These are phyloP conservation scores for Diachasma alloeum DNA, from an alignment of 1,140 invertebrate species.

Conservation along the genomic window DNA sequence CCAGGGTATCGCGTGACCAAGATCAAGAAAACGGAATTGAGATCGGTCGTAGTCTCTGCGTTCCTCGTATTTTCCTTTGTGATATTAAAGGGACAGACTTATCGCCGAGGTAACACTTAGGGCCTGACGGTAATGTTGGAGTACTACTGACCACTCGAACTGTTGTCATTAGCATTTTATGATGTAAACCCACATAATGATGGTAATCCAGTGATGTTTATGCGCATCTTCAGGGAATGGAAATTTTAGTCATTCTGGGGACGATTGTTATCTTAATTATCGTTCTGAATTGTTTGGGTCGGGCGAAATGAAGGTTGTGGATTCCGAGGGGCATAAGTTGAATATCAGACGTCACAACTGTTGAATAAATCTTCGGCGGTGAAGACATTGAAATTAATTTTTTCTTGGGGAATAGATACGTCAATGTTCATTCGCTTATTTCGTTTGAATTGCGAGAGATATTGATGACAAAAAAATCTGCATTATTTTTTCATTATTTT, in stretches of 20 bases:
- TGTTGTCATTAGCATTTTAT: neutral
- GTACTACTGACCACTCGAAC: neutral
- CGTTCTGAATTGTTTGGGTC: neutral
- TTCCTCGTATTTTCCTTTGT: constrained; percentile 31
- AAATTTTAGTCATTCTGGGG: constrained; percentile 4
- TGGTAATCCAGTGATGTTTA: neutral
- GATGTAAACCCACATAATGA: neutral
- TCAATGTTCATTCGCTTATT: too few relatives aligned
- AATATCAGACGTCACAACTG: neutral
- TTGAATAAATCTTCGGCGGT: neutral
- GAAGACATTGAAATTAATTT: too few relatives aligned
- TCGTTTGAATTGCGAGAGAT: too few relatives aligned
- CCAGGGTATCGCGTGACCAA: constrained; percentile 30
- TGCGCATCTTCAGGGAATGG: neutral
- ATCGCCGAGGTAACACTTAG: constrained; percentile 4
- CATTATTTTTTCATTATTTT: too few relatives aligned
- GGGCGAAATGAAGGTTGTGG: neutral
- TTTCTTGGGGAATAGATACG: too few relatives aligned
- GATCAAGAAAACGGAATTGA: constrained; percentile 22
- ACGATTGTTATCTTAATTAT: constrained; percentile 36
- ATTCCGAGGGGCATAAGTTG: neutral
- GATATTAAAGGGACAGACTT: constrained; percentile 19
- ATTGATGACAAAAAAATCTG: too few relatives aligned
- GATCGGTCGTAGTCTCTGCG: neutral
- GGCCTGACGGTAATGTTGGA: constrained; percentile 18